Conservation (phyloP, 1,140 invertebrate species). For the Telenomus remus region DNA sequence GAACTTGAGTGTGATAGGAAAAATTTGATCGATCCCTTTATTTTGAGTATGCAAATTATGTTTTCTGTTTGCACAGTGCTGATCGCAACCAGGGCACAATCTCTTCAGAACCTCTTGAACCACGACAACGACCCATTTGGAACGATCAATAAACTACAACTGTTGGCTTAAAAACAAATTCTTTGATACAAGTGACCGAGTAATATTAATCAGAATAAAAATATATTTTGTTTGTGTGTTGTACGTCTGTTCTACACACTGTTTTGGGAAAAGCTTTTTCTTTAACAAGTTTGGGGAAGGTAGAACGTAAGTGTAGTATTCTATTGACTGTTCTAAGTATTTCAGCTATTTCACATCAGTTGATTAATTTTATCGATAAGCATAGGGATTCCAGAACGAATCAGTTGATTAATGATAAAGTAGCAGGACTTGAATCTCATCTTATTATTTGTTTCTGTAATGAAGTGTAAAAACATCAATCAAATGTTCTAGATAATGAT, state of each 20-base stretch:
- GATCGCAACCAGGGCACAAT: too few species aligned
- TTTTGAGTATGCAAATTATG: too few species aligned
- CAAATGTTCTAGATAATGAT: too few species aligned
- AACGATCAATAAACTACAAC: background rate
- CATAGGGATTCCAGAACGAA: slow-evolving; percentile 12
- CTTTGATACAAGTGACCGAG: background rate
- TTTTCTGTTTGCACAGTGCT: too few species aligned
- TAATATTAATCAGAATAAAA: background rate
- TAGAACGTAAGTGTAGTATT: slow-evolving; percentile 11
- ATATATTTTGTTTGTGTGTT: slow-evolving; percentile 5
- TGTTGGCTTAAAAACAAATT: background rate
- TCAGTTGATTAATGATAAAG: slow-evolving; percentile 1
- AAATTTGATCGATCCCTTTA: too few species aligned
- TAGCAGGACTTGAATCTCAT: too few species aligned
- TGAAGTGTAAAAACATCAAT: too few species aligned
- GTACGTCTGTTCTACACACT: background rate
- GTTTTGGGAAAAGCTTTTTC: background rate
- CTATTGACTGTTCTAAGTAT: slow-evolving; percentile 10
- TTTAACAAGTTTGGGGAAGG: background rate
- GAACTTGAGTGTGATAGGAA: too few species aligned
- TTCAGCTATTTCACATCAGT: slow-evolving; percentile 9
- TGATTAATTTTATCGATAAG: slow-evolving; percentile 29
- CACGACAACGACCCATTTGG: background rate
- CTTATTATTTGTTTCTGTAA: too few species aligned
- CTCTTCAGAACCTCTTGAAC: background rate